Evolutionary conservation across 2,888 invertebrate genomes (phyloP).

Genomic region (Pandemis corylana): DNA sequence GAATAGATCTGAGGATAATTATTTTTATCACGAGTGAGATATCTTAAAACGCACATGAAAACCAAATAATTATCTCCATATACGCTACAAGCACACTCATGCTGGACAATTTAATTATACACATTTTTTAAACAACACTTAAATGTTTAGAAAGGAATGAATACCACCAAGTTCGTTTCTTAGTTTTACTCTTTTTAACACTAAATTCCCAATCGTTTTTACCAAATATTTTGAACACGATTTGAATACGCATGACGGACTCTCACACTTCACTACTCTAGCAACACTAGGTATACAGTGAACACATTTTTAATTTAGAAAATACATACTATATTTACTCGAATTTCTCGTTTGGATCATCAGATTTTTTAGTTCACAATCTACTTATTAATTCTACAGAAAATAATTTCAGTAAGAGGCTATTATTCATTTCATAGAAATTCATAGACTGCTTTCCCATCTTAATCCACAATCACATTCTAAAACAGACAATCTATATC

Average conservation of each 20-base stretch:
- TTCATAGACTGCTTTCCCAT: constrained; percentile 23
- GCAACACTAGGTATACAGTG: constrained; percentile 78
- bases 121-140: constrained; percentile 19
- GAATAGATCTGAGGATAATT: not conserved
- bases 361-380: constrained; percentile 22
- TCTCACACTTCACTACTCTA: constrained; percentile 61
- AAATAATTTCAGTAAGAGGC: constrained; percentile 37
- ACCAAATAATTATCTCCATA: not conserved
- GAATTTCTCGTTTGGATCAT: constrained; percentile 34
- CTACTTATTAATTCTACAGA: constrained; percentile 26
- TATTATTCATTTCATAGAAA: constrained; percentile 33
- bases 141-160: constrained; percentile 45
- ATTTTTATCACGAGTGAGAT: not conserved
- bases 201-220: constrained; percentile 48
- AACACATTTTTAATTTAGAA: constrained; percentile 73
- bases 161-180: constrained; percentile 43
- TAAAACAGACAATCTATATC: constrained; percentile 21
- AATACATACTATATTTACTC: constrained; percentile 49
- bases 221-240: constrained; percentile 62
- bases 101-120: constrained; percentile 27
- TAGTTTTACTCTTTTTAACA: constrained; percentile 33
- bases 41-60: not conserved
- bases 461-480: constrained; percentile 14
- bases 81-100: constrained; percentile 10
- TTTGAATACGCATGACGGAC: constrained; percentile 60